Conservation (phyloP, 2,888 invertebrate species). For the Pollenia angustigena region DNA sequence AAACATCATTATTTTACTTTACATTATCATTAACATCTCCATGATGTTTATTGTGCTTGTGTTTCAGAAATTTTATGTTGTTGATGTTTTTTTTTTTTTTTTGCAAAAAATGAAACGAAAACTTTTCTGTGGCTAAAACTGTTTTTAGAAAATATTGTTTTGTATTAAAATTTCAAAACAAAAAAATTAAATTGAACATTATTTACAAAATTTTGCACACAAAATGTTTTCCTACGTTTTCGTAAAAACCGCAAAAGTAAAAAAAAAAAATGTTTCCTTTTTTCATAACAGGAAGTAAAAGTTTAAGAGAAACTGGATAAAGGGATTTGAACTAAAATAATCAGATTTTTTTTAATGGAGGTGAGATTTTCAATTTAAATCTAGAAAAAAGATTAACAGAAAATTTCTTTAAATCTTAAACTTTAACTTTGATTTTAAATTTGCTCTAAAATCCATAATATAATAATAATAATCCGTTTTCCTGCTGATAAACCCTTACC, state of each 20-base stretch:
- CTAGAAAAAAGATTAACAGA: no score
- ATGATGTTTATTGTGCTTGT: no score
- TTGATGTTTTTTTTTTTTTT: slow-evolving; percentile 18
- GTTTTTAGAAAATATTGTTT: slow-evolving; percentile 32
- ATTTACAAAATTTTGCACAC: neutral
- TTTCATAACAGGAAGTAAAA: no score
- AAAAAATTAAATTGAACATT: neutral
- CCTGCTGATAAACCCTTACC: neutral
- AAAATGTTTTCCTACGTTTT: no score
- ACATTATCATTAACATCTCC: neutral
- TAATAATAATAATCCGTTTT: neutral
- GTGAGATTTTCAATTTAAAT: no score
- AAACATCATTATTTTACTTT: no score
- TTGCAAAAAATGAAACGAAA: slow-evolving; percentile 9
- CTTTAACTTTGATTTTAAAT: no score
- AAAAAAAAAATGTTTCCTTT: neutral
- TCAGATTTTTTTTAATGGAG: no score
- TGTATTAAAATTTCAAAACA: slow-evolving; percentile 22
- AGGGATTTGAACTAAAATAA: no score
- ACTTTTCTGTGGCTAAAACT: slow-evolving; percentile 53
- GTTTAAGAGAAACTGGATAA: no score
- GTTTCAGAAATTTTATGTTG: neutral
- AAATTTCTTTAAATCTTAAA: no score
- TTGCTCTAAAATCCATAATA: no score
- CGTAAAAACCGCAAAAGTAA: neutral